Evolutionary conservation across 2,113 vertebrate species (phyloP).

Genomic region (Cryptotis parvus): DNA sequence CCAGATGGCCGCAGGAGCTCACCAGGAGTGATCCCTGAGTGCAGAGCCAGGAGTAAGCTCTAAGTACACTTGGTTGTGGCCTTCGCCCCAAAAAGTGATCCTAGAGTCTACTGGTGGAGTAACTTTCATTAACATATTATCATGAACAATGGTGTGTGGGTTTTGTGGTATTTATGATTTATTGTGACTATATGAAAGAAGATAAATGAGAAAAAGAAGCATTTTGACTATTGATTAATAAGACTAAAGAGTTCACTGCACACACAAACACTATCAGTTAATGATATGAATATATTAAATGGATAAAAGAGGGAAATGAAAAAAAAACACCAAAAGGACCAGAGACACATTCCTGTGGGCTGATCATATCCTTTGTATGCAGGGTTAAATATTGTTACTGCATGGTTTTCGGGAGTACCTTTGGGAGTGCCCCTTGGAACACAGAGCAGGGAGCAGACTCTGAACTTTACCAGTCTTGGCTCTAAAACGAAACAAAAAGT

Average conservation of each 20-base stretch:
- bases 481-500: too few relatives aligned
- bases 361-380: too few relatives aligned
- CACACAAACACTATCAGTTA: background rate
- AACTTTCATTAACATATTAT: background rate
- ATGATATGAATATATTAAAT: background rate
- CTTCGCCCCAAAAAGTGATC: background rate
- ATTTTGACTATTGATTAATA: slow-evolving; percentile 6
- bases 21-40: too few relatives aligned
- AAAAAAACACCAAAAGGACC: background rate
- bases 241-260: background rate
- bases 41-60: too few relatives aligned
- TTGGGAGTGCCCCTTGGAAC: too few relatives aligned
- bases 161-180: slow-evolving; percentile 57
- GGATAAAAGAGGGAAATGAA: background rate
- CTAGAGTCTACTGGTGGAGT: slow-evolving; percentile 10
- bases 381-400: too few relatives aligned
- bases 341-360: too few relatives aligned
- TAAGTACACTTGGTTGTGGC: too few relatives aligned
- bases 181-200: slow-evolving; percentile 6
- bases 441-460: too few relatives aligned
- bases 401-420: too few relatives aligned
- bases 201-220: background rate
- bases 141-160: background rate
- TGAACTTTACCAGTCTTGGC: too few relatives aligned
- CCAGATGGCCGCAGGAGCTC: too few relatives aligned